Evolutionary conservation across 2,113 vertebrate species (phyloP).

Genomic region (Callithrix jacchus): DNA sequence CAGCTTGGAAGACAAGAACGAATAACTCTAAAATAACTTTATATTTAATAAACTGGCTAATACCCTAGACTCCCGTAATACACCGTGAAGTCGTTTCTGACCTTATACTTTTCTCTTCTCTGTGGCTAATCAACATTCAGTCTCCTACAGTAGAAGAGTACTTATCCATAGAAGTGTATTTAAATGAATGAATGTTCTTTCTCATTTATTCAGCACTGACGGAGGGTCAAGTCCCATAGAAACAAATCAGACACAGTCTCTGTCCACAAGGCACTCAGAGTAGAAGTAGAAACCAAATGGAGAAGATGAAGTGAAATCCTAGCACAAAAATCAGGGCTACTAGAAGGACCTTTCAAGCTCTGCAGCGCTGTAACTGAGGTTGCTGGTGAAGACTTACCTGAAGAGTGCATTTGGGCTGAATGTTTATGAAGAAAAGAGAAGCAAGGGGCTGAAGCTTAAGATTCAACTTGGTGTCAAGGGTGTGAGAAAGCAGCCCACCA

Average conservation of each 20-base stretch:
- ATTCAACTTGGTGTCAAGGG: background rate
- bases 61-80: background rate
- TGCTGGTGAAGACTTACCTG: background rate
- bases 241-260: background rate
- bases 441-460: background rate
- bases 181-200: background rate
- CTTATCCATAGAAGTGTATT: background rate
- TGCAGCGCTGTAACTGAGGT: background rate
- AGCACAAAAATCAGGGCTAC: background rate
- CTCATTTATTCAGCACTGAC: background rate
- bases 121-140: background rate
- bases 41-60: background rate
- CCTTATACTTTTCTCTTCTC: background rate
- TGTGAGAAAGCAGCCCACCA: background rate
- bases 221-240: background rate
- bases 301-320: background rate
- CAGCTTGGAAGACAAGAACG: too few relatives aligned
- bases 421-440: background rate
- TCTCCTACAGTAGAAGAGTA: background rate
- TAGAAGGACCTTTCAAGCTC: background rate
- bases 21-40: conserved; percentile 24
- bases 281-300: background rate
- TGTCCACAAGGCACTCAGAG: background rate
- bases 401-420: background rate
- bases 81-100: background rate